Evolutionary conservation across 2,797 vertebrate genomes (phyloP).

Genomic region (Sus cebifrons): DNA sequence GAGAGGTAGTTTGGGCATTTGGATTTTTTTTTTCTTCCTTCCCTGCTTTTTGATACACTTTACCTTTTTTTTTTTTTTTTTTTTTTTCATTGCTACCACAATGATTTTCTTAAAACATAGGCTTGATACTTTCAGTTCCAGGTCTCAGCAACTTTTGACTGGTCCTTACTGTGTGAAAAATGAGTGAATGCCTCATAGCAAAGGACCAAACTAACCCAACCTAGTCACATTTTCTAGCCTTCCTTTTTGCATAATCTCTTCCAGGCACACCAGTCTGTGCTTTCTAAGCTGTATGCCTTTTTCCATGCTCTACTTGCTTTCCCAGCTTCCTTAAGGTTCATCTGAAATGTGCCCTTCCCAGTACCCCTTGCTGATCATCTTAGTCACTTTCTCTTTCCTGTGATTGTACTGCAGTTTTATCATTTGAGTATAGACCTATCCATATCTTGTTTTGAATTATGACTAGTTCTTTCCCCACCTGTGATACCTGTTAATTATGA

Average conservation of each 20-base stretch:
- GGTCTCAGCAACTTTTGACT: neutral
- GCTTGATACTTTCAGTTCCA: neutral
- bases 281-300: neutral
- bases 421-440: neutral
- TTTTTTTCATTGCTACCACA: neutral
- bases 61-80: neutral
- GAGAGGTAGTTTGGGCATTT: neutral
- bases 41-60: neutral
- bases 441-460: neutral
- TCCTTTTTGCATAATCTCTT: neutral
- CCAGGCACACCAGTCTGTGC: neutral
- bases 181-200: neutral
- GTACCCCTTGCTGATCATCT: neutral
- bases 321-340: neutral
- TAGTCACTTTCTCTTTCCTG: neutral
- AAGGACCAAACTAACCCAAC: neutral
- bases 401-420: neutral
- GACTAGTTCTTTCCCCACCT: neutral
- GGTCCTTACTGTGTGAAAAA: neutral
- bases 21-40: neutral
- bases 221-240: neutral
- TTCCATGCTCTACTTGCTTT: neutral
- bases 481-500: neutral
- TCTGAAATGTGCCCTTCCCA: neutral
- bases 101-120: conserved; percentile 6